Conservation (phyloP, 1,140 invertebrate genomes). For the Pissodes strobi region DNA sequence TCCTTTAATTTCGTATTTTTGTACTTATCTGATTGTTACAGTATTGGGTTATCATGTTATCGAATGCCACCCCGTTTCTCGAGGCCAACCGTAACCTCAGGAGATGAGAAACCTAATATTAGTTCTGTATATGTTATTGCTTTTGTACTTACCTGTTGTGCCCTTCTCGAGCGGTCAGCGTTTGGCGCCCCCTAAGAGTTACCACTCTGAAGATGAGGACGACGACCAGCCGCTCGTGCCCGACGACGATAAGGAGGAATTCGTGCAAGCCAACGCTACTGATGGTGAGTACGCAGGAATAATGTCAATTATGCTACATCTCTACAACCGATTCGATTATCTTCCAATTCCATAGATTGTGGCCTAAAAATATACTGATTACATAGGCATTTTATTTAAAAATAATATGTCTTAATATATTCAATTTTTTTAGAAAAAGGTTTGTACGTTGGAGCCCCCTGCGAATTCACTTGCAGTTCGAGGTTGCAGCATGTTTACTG, state of each 20-base stretch:
- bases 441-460: constrained; percentile 75
- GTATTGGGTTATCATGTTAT: constrained; percentile 39
- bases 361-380: too few species aligned
- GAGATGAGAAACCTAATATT: constrained; percentile 45
- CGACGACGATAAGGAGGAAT: constrained; percentile 36
- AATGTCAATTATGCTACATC: too few species aligned
- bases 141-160: constrained; percentile 40
- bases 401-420: too few species aligned
- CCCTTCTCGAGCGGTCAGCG: constrained; percentile 36
- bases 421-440: constrained; percentile 67
- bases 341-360: too few species aligned
- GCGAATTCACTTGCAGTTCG: constrained; percentile 72
- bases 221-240: constrained; percentile 36
- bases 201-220: constrained; percentile 49
- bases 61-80: constrained; percentile 36
- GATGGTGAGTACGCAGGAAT: too few species aligned
- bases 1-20: too few species aligned
- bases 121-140: constrained; percentile 35
- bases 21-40: too few species aligned
- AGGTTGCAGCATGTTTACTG: constrained; percentile 75
- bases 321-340: too few species aligned
- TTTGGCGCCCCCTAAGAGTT: constrained; percentile 42
- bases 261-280: constrained; percentile 28
- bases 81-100: constrained; percentile 36
- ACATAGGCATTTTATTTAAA: too few species aligned